Percentiles rank a stretch among this genome's conserved stretches.
phyloP scores from a whole-genome alignment of 2,888 invertebrate species.

The Chymomyza caudatula region DNA sequence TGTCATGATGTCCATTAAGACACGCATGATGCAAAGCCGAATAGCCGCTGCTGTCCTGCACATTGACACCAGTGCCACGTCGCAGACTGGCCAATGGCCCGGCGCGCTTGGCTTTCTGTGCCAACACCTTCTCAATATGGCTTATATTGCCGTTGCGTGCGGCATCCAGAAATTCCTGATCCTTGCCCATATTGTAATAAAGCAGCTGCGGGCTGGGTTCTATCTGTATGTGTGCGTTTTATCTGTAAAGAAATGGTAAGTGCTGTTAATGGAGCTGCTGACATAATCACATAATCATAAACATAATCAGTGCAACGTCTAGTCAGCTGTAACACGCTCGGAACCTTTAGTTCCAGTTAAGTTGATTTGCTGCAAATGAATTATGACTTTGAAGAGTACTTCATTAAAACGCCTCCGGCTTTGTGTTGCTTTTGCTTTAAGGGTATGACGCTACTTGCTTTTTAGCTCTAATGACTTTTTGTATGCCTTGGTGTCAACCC shows the following conservation, averaged over 20 bases:
- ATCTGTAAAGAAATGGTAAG: background rate
- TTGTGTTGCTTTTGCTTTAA: slow-evolving; percentile 37
- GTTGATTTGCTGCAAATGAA: slow-evolving; percentile 57
- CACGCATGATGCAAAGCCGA: slow-evolving; percentile 96
- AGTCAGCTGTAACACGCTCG: slow-evolving; percentile 4
- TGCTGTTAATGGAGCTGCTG: slow-evolving; percentile 38
- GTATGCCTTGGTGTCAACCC: slow-evolving; percentile 33
- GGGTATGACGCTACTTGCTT: slow-evolving; percentile 34
- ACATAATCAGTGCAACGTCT: slow-evolving; percentile 11
- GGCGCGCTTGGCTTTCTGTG: slow-evolving; percentile 92
- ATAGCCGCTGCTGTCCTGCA: slow-evolving; percentile 95
- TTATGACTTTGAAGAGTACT: slow-evolving; percentile 62
- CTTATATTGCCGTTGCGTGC: slow-evolving; percentile 94
- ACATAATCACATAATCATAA: slow-evolving; percentile 29
- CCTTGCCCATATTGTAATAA: slow-evolving; percentile 90
- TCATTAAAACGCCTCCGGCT: slow-evolving; percentile 61
- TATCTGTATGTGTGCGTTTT: background rate
- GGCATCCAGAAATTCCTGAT: slow-evolving; percentile 97
- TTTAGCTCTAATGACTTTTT: slow-evolving; percentile 62
- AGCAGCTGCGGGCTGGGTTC: background rate
- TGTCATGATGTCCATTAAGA: slow-evolving; percentile 94
- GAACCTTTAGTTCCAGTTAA: too few species aligned
- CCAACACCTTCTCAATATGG: slow-evolving; percentile 93
- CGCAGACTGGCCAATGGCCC: slow-evolving; percentile 95
- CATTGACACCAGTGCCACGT: slow-evolving; percentile 93